These are phyloP conservation scores for Strigamia maritima DNA, from an alignment of 2,888 invertebrate genomes.

Conservation along the genomic window DNA sequence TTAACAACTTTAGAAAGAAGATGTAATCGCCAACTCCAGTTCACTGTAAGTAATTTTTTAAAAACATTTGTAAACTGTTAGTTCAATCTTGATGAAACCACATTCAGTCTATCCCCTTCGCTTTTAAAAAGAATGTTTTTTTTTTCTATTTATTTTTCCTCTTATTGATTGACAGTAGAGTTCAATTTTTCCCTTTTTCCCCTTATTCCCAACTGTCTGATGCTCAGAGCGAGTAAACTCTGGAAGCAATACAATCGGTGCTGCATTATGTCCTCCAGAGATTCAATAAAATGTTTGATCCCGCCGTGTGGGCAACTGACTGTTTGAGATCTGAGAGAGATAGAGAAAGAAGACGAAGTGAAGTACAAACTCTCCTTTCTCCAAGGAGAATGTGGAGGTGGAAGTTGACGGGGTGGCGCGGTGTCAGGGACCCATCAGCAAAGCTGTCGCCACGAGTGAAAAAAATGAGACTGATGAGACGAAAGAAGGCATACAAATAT, in stretches of 20 bases:
- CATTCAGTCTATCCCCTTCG: too few species aligned
- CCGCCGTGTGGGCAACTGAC: conserved; percentile 1
- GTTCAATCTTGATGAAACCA: too few species aligned
- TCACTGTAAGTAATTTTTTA: background rate
- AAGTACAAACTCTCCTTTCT: background rate
- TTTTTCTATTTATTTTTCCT: background rate
- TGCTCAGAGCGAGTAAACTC: conserved; percentile 16
- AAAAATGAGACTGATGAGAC: conserved; percentile 9
- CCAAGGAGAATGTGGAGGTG: background rate
- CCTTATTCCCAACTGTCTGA: conserved; percentile 5
- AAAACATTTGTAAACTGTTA: too few species aligned
- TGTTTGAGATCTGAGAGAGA: background rate
- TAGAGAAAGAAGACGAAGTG: background rate
- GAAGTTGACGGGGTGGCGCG: background rate
- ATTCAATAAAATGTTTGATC: conserved; percentile 23
- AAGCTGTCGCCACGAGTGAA: conserved; percentile 1
- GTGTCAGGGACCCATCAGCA: conserved; percentile 11
- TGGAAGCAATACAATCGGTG: conserved; percentile 6
- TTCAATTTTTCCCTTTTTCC: background rate
- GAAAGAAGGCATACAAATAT: conserved; percentile 13
- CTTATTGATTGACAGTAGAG: background rate
- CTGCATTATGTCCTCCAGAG: background rate
- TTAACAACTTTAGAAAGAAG: background rate
- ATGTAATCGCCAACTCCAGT: too few species aligned
- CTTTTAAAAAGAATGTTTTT: background rate